phyloP scores from a whole-genome alignment of 2,888 invertebrate genomes.

The Trachelus iudaicus region DNA sequence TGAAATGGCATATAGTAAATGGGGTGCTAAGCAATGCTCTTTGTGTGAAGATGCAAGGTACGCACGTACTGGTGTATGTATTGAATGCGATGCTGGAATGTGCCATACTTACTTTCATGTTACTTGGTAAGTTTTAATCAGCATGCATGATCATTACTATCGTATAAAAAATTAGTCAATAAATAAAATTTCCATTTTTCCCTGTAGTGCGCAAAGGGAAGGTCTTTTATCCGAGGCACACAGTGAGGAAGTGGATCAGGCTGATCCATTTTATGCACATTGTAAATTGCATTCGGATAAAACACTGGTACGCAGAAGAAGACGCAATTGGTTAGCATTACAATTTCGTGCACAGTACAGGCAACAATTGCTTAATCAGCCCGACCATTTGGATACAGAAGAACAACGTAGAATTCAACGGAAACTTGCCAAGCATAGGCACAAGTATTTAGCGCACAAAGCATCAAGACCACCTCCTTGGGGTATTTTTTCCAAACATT shows the following conservation, averaged over 20 bases:
- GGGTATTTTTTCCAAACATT: conserved; percentile 71
- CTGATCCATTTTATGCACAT: conserved; percentile 97
- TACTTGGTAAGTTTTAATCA: conserved; percentile 77
- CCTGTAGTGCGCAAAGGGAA: conserved; percentile 86
- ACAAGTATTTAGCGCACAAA: conserved; percentile 83
- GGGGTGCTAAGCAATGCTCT: conserved; percentile 93
- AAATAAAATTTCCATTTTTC: not conserved
- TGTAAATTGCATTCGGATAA: conserved; percentile 96
- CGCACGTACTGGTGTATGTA: conserved; percentile 93
- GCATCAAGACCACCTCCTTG: conserved; percentile 82
- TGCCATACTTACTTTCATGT: conserved; percentile 98
- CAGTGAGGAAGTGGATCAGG: conserved; percentile 89
- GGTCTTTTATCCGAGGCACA: conserved; percentile 94
- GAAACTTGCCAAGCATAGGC: conserved; percentile 85
- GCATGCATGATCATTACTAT: not conserved
- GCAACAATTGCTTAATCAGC: conserved; percentile 69
- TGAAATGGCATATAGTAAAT: conserved; percentile 97
- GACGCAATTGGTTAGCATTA: conserved; percentile 87
- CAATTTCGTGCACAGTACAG: conserved; percentile 82
- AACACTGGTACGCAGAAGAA: conserved; percentile 81
- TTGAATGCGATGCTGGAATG: conserved; percentile 98
- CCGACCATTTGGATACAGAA: conserved; percentile 73
- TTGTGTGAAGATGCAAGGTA: conserved; percentile 89
- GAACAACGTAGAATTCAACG: conserved; percentile 82
- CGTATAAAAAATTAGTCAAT: not conserved